Evolutionary conservation across 1,140 invertebrate genomes (phyloP).

Genomic region (Hycleus cichorii): DNA sequence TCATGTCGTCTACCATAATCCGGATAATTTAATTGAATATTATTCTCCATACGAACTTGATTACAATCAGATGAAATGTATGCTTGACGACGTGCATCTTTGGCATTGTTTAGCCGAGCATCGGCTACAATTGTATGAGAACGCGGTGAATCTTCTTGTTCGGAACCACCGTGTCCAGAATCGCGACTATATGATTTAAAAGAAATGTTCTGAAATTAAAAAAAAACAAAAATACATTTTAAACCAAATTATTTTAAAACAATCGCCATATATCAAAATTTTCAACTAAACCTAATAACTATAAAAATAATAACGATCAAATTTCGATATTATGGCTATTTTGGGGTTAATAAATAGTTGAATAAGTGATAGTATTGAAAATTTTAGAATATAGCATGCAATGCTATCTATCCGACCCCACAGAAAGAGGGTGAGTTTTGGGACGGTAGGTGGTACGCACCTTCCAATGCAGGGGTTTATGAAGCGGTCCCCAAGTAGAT

Average conservation of each 20-base stretch:
- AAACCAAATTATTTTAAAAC: neutral
- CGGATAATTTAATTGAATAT: slow-evolving; percentile 19
- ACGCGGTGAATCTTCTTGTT: slow-evolving; percentile 56
- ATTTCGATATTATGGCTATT: no score
- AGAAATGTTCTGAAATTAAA: slow-evolving; percentile 58
- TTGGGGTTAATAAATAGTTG: no score
- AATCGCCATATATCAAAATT: no score
- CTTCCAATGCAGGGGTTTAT: slow-evolving; percentile 61
- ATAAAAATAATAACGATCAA: no score
- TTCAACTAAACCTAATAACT: no score
- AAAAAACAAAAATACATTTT: slow-evolving; percentile 14
- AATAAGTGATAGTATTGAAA: no score
- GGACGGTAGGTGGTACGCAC: slow-evolving; percentile 47
- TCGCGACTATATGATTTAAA: slow-evolving; percentile 61
- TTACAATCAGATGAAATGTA: slow-evolving; percentile 27
- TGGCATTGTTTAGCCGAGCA: slow-evolving; percentile 35
- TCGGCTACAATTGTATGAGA: slow-evolving; percentile 46
- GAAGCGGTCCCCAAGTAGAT: slow-evolving; percentile 57
- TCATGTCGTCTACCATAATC: slow-evolving; percentile 29
- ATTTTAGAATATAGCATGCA: no score
- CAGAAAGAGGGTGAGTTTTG: neutral
- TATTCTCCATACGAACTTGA: slow-evolving; percentile 25
- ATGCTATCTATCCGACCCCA: no score
- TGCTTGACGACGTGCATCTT: slow-evolving; percentile 34
- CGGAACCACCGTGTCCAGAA: slow-evolving; percentile 56